Conservation (phyloP, 2,113 vertebrate species). For the Chlorodrepanis virens region DNA sequence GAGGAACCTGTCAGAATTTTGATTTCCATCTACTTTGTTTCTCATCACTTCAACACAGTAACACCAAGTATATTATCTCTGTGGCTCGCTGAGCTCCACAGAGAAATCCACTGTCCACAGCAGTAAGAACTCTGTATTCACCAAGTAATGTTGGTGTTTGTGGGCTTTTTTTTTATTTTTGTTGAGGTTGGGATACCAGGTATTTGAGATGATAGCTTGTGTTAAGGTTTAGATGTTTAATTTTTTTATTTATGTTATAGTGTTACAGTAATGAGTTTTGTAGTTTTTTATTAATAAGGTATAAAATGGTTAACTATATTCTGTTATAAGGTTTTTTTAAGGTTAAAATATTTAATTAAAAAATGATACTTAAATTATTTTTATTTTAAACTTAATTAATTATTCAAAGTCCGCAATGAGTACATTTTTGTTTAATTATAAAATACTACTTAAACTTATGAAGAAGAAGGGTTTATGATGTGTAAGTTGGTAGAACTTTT, state of each 20-base stretch:
- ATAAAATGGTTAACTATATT: neutral
- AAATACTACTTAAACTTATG: neutral
- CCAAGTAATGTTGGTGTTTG: neutral
- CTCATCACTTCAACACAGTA: neutral
- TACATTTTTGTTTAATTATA: neutral
- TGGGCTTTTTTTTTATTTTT: neutral
- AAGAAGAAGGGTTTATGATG: neutral
- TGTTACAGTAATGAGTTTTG: neutral
- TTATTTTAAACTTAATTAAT: neutral
- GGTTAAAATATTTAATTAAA: neutral
- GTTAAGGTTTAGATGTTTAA: neutral
- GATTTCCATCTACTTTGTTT: neutral
- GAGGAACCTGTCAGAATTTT: neutral
- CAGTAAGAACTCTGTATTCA: neutral
- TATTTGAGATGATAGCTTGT: neutral
- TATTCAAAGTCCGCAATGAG: neutral
- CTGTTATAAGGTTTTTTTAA: neutral
- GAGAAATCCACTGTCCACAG: neutral
- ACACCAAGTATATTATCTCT: neutral
- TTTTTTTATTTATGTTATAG: neutral
- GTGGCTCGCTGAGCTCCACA: neutral
- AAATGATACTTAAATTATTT: neutral
- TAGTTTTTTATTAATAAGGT: neutral
- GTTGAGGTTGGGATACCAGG: neutral
- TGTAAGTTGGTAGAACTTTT: neutral